Conservation (phyloP, 2,888 invertebrate genomes). For the Dyspetes luteomarginatus region DNA sequence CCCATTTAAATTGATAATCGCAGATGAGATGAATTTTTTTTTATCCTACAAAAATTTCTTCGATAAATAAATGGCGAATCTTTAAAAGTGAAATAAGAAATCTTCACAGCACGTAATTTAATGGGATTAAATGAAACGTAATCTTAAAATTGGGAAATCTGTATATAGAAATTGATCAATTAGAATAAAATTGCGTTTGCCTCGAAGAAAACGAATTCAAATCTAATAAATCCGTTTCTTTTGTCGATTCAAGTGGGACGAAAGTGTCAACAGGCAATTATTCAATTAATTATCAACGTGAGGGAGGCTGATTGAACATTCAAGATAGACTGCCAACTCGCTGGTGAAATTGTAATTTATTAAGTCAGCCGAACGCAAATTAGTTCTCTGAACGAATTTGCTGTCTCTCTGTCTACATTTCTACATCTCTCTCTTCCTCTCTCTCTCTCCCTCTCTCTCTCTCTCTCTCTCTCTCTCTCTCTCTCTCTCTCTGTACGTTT, state of each 20-base stretch:
- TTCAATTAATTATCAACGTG: slow-evolving; percentile 38
- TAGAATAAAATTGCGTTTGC: too few relatives aligned
- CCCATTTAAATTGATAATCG: too few relatives aligned
- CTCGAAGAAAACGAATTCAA: neutral
- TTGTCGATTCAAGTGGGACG: neutral
- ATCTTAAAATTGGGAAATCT: too few relatives aligned
- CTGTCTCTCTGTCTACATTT: slow-evolving; percentile 26
- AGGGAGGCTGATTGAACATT: slow-evolving; percentile 11
- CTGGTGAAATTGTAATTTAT: slow-evolving; percentile 44
- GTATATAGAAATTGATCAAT: too few relatives aligned
- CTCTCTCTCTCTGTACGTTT: slow-evolving; percentile 1
- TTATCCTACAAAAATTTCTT: too few relatives aligned
- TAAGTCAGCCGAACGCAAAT: slow-evolving; percentile 47
- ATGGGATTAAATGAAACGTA: too few relatives aligned
- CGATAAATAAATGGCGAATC: too few relatives aligned
- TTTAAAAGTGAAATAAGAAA: too few relatives aligned
- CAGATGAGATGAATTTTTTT: too few relatives aligned
- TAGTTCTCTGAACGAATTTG: slow-evolving; percentile 50
- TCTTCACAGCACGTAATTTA: too few relatives aligned
- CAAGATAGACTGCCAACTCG: slow-evolving; percentile 1
- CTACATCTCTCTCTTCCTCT: slow-evolving; percentile 7
- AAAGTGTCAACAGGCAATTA: slow-evolving; percentile 10
- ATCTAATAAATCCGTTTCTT: neutral
- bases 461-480: neutral
- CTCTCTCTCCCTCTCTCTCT: slow-evolving; percentile 4